Evolutionary conservation across 2,113 vertebrate species (phyloP).

Genomic region (Setophaga coronata): DNA sequence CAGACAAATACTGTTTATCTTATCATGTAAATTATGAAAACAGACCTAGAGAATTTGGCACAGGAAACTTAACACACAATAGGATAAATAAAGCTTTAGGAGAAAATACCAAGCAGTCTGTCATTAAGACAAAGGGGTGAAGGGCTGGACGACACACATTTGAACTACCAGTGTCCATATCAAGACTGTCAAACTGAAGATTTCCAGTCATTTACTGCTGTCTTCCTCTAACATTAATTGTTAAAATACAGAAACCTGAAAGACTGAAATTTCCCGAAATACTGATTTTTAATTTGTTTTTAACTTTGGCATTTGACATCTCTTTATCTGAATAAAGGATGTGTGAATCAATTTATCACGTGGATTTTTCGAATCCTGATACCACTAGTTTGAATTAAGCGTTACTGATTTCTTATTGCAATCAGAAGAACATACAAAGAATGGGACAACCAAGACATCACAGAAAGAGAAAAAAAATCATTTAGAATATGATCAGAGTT

Average conservation of each 20-base stretch:
- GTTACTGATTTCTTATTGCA: neutral
- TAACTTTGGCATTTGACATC: neutral
- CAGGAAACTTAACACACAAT: neutral
- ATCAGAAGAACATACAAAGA: neutral
- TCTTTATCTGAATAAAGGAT: neutral
- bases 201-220: neutral
- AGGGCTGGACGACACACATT: neutral
- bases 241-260: neutral
- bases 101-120: neutral
- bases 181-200: neutral
- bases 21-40: constrained; percentile 40
- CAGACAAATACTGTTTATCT: constrained; percentile 42
- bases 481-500: neutral
- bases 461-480: neutral
- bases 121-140: neutral
- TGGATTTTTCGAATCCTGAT: neutral
- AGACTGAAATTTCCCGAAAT: neutral
- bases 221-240: neutral
- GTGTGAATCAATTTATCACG: neutral
- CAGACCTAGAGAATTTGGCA: neutral
- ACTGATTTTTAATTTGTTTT: neutral
- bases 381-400: neutral
- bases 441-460: neutral
- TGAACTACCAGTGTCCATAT: neutral
- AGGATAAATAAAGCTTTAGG: constrained; percentile 22